Evolutionary conservation across 2,888 invertebrate species (phyloP), one percentile per base, ranked within the genome.

Genomic region (Salticus scenicus): DNA sequence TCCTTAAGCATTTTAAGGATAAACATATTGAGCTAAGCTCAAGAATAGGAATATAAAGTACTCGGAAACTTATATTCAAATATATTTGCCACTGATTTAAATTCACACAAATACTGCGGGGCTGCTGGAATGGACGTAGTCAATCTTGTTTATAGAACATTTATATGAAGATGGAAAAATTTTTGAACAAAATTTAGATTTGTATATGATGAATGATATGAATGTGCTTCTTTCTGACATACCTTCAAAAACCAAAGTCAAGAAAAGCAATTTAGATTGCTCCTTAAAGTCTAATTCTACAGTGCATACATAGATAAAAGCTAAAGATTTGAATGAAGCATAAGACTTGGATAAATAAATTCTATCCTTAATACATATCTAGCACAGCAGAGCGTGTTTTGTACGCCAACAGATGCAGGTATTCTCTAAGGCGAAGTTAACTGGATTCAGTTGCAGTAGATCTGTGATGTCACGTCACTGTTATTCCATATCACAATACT

Each of bases 331-430:
- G 57, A 33, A 70, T 42, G 70, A 70, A 70, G 70, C 70, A 30
- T 31, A 47, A 77, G 47, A 66, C 83, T 84, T 84, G 83, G 71
- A 77, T 84, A 84, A 84, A 84, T 84, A 84, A 83, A 82, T 75
- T 37, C 69, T 30, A 30, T 28, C 57, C 63, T 75, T 66, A 51
- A 71, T 75, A 82, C 51, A 63, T 74, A 27, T 74, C 57, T 81
- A 81, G 73, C 73, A 74, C 67, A 81, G 41, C 80, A 74, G 64
- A 79, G 74, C 74, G 31, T 80, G 51, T 80, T 80, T 80, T 80
- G 80, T 80, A 80, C 80, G 80, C 73, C 80, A 80, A 80, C 80
- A 80, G 80, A 80, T 71, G 78, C 78, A 41, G 37, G 71, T 64
- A 42, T 79, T 33, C 79, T 79, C 72, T 79, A 64, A 33, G 47